Conservation (phyloP, 2,797 vertebrate species). For the Halcyon smyrnensis region DNA sequence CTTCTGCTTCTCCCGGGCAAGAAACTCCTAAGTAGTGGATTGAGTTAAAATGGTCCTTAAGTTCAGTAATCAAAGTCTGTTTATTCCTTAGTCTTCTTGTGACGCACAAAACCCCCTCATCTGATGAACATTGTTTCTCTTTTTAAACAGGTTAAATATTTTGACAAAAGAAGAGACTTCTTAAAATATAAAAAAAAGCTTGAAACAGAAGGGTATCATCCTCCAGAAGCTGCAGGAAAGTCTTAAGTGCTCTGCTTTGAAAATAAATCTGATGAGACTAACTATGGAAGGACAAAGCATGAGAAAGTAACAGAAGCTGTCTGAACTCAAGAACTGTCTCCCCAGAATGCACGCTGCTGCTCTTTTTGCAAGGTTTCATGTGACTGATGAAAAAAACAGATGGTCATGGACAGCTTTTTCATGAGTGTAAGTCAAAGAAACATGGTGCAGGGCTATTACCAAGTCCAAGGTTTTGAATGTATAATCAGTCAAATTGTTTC, state of each 20-base stretch:
- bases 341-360: neutral
- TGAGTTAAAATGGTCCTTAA: neutral
- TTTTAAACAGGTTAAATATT: conserved; percentile 90
- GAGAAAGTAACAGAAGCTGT: neutral
- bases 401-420: neutral
- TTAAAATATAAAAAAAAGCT: conserved; percentile 93
- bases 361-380: neutral
- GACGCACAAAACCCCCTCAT: neutral
- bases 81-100: neutral
- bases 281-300: neutral
- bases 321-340: neutral
- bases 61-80: neutral
- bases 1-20: neutral
- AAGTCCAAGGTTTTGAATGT: neutral
- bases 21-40: neutral
- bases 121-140: neutral
- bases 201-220: conserved; percentile 83
- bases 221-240: conserved; percentile 76
- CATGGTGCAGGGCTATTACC: neutral
- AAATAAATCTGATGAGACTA: neutral
- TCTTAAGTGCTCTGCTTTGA: conserved; percentile 51
- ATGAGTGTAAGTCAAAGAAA: neutral
- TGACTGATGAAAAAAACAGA: neutral
- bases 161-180: conserved; percentile 91
- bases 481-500: neutral